phyloP scores from a whole-genome alignment of 1,140 invertebrate genomes.

The Pomacea maculata region DNA sequence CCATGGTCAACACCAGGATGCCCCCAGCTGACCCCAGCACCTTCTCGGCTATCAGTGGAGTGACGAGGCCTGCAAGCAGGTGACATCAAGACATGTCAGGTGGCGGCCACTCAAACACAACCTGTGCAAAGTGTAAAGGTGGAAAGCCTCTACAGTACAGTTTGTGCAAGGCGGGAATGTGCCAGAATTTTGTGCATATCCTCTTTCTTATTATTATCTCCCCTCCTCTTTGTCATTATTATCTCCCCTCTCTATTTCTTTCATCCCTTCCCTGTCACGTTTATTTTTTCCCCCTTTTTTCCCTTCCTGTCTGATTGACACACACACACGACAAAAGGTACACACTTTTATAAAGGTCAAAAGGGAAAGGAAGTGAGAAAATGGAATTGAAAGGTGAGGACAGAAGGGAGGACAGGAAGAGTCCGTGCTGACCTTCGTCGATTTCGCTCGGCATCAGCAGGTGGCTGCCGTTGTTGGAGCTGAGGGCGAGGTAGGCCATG shows the following conservation, averaged over 20 bases:
- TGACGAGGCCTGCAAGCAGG: constrained; percentile 56
- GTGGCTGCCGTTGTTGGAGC: constrained; percentile 47
- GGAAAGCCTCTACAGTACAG: neutral
- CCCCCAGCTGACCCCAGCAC: constrained; percentile 61
- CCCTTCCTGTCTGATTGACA: neutral
- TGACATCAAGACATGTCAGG: neutral
- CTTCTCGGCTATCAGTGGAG: constrained; percentile 61
- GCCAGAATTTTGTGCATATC: neutral
- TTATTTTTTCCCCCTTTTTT: neutral
- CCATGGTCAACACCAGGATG: constrained; percentile 62
- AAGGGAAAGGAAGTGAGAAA: too few species aligned
- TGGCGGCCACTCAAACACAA: neutral
- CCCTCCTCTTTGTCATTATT: neutral
- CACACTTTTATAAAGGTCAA: too few species aligned
- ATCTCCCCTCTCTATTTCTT: neutral
- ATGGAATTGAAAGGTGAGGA: too few species aligned
- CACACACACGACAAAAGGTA: neutral
- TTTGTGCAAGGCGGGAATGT: neutral
- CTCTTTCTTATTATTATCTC: neutral
- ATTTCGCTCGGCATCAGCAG: constrained; percentile 50
- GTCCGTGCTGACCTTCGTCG: constrained; percentile 50
- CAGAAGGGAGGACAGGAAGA: too few species aligned
- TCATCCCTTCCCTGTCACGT: neutral
- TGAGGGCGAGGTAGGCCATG: constrained; percentile 58
- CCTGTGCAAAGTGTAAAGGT: neutral